Base-by-base conservation (phyloP, 2,113 vertebrate genomes). In the Chrysemys picta region DNA sequence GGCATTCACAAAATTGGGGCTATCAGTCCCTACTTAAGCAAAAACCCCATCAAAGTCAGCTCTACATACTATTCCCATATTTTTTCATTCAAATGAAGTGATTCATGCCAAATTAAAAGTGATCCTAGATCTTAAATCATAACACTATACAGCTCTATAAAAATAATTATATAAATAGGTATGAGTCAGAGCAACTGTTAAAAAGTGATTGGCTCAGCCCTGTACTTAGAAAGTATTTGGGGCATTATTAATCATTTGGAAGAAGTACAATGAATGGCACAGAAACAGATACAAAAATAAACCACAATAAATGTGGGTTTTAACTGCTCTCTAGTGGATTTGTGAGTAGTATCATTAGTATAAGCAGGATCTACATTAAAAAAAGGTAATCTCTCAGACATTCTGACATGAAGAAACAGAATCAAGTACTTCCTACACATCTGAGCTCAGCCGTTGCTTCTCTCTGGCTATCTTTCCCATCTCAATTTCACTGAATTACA, bases 161-260 rank as follows among this genome's bases (percentile, higher is more conserved):
- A 47, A 84, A 8, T 14, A 22, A 69, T 78, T 45, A n/a, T 7
- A 83, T 93, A 25, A 12, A 4, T 13, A 16, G 42, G n/a, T 89
- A 45, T 97, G 96, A 98, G 97, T 98, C 95, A 97, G 93, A 97
- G 78, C 80, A 91, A 78, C 24, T 11, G 13, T 45, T 27, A 78
- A 78, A 78, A 45, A 27, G 42, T 47, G 45, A 47, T 29, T 76
- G 57, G 84, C 72, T 96, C 87, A 52, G 45, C 89, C 83, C 88
- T 81, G 89, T 83, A 88, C 88, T 94, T 93, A 97, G 97, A 98
- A 97, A 97, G 98, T 95, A 97, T 97, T 97, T 97, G 96, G 97
- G 95, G 95, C 94, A 96, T 97, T 96, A 97, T 96, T 92, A 89
- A 91, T 98, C 98, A 98, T 95, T 96, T 96, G 96, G 95, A 91